Conservation (phyloP, 2,888 invertebrate species). For the Osmoderma eremita region DNA sequence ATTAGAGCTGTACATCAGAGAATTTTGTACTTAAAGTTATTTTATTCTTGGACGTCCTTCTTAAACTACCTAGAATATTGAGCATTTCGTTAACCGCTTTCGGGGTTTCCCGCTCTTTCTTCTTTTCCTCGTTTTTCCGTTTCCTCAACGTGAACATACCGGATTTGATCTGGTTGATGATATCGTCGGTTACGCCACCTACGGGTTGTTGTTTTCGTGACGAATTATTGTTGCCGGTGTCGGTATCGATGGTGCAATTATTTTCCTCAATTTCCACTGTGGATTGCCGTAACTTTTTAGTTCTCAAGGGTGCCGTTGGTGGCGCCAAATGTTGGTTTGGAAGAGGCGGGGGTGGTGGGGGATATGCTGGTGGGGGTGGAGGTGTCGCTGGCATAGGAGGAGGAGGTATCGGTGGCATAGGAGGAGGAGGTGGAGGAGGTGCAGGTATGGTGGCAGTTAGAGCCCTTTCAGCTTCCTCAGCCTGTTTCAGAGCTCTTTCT, state of each 20-base stretch:
- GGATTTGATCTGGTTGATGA: slow-evolving; percentile 81
- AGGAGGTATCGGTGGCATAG: too few relatives aligned
- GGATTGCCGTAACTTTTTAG: slow-evolving; percentile 60
- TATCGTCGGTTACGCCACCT: slow-evolving; percentile 75
- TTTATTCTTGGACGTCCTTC: slow-evolving; percentile 65
- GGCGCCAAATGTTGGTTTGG: slow-evolving; percentile 66
- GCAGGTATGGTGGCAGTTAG: slow-evolving; percentile 64
- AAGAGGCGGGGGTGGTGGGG: slow-evolving; percentile 38
- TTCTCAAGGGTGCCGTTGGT: slow-evolving; percentile 67
- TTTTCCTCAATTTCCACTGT: slow-evolving; percentile 18
- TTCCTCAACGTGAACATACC: slow-evolving; percentile 77
- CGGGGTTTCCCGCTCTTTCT: slow-evolving; percentile 70
- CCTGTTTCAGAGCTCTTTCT: slow-evolving; percentile 69
- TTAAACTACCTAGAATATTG: slow-evolving; percentile 73
- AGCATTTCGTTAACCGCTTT: slow-evolving; percentile 75
- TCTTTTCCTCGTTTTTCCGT: slow-evolving; percentile 70
- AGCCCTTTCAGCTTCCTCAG: slow-evolving; percentile 67
- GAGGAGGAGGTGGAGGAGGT: slow-evolving; percentile 60
- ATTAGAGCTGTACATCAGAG: slow-evolving; percentile 51
- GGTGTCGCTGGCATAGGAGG: slow-evolving; percentile 57
- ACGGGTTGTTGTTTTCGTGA: slow-evolving; percentile 35
- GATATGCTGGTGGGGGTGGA: slow-evolving; percentile 51
- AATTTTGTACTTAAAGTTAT: slow-evolving; percentile 54
- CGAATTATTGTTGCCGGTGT: slow-evolving; percentile 3
- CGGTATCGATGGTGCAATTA: background rate